Base-by-base conservation (phyloP, 2,888 invertebrate genomes). In the Amblyjoppa fuscipennis region DNA sequence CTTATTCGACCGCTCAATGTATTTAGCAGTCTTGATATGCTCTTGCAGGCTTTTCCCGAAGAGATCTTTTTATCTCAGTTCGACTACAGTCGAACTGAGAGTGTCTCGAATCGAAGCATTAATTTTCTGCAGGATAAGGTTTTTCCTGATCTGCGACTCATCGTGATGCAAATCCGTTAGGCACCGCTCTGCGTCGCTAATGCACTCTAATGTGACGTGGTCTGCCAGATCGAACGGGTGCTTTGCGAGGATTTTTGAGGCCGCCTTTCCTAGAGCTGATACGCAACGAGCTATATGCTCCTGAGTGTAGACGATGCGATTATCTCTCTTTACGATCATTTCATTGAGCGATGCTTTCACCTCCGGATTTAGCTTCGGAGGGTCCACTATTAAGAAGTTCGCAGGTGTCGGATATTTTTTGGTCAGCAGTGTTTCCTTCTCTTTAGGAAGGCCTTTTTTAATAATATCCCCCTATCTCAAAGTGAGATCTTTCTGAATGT, bases 41-140 rank as follows among this genome's bases (percentile, higher is more conserved):
- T 68, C 53, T 13, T 76, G 68, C 38, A 76, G 38, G 38, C 66
- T 76, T 25, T 76, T 51, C 6, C 66, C 76, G 25, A 76, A 76
- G 4, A 76, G 53, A 1, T 75, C 75, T 11, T 66, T 16, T 1
- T n/a, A n/a, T n/a, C n/a, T n/a, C n/a, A n/a, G n/a, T n/a, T n/a
- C n/a, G n/a, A 20, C 25, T 5, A 25, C 34, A 7, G 38, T 76
- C 11, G 66, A 34, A 13, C 66, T 66, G 6, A 76, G 53, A 2
- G 64, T 75, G 31, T 75, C 64, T 13, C 75, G 64, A 31, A 75
- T 16, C 13, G 51, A 64, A n/a, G 68, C 13, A 20, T 68, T n/a
- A 0, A 76, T 31, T 7, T 76, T 76, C 25, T 68, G 66, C 6
- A 68, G 25, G 38, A 76, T 66, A 7, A 68, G 66, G 45, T 25